Evolutionary conservation across 2,113 vertebrate genomes (phyloP).

Genomic region (Xenopus tropicalis): DNA sequence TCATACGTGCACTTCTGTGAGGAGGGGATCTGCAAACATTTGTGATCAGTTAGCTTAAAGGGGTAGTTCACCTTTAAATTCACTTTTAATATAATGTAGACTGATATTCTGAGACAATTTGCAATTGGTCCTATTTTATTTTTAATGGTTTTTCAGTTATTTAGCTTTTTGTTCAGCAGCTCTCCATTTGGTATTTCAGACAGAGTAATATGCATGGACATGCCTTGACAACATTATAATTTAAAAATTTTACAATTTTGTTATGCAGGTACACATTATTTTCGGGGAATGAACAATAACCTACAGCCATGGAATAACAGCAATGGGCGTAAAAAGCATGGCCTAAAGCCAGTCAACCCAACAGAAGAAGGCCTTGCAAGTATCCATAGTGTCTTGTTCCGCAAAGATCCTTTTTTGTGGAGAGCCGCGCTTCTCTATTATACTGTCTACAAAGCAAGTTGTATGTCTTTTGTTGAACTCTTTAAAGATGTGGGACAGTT

Average conservation of each 20-base stretch:
- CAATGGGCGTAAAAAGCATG: constrained; percentile 69
- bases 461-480: constrained; percentile 82
- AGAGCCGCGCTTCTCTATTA: constrained; percentile 91
- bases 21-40: too few relatives aligned
- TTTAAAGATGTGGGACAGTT: constrained; percentile 80
- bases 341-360: constrained; percentile 84
- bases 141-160: too few relatives aligned
- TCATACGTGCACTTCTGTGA: too few relatives aligned
- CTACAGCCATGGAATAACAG: constrained; percentile 85
- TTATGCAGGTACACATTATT: constrained; percentile 84
- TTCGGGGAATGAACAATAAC: constrained; percentile 86
- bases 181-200: too few relatives aligned
- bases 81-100: too few relatives aligned
- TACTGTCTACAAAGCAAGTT: constrained; percentile 84
- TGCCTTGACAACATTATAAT: too few relatives aligned
- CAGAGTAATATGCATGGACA: too few relatives aligned
- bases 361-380: constrained; percentile 93
- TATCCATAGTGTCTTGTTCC: constrained; percentile 88
- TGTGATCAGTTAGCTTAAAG: too few relatives aligned
- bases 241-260: constrained; percentile 3
- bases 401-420: constrained; percentile 90
- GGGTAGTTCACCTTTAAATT: too few relatives aligned
- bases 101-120: too few relatives aligned
- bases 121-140: too few relatives aligned
- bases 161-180: too few relatives aligned